phyloP scores from a whole-genome alignment of 2,113 vertebrate species.

The Pomatostomus ruficeps region DNA sequence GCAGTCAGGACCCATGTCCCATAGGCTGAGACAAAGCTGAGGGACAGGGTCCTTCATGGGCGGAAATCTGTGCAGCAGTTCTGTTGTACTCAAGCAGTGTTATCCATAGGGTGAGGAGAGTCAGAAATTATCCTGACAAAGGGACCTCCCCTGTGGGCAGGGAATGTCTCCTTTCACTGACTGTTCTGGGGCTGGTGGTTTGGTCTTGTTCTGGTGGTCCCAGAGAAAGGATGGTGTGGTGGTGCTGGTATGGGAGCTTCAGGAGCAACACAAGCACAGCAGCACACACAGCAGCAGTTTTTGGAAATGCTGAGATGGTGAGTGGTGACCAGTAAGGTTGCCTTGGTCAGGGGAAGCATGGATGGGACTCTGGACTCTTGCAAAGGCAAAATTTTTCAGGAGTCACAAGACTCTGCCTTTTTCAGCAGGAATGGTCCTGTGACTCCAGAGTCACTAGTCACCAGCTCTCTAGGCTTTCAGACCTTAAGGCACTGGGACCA shows the following conservation, averaged over 20 bases:
- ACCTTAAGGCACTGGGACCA: neutral
- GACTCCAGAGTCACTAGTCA: neutral
- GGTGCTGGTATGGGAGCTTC: neutral
- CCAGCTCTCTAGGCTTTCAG: neutral
- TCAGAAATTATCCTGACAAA: neutral
- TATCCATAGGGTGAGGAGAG: accelerated
- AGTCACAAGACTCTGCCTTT: neutral
- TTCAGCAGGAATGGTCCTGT: neutral
- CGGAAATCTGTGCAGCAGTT: neutral
- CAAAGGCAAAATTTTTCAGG: neutral
- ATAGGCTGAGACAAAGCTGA: neutral
- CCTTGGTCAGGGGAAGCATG: neutral
- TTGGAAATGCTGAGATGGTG: neutral
- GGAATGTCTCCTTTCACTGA: neutral
- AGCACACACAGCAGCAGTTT: neutral
- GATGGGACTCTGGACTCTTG: neutral
- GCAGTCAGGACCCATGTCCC: neutral
- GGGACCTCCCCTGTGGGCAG: neutral
- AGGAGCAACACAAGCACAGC: neutral
- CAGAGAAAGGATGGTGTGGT: accelerated
- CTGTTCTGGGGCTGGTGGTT: neutral
- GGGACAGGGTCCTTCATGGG: neutral
- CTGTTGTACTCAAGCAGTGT: neutral
- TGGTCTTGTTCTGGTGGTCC: neutral
- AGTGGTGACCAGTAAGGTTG: neutral